A percentile compares a stretch with the other conserved stretches of the same genome.
Conservation (phyloP, 1,140 invertebrate genomes). For the Cydia splendana region DNA sequence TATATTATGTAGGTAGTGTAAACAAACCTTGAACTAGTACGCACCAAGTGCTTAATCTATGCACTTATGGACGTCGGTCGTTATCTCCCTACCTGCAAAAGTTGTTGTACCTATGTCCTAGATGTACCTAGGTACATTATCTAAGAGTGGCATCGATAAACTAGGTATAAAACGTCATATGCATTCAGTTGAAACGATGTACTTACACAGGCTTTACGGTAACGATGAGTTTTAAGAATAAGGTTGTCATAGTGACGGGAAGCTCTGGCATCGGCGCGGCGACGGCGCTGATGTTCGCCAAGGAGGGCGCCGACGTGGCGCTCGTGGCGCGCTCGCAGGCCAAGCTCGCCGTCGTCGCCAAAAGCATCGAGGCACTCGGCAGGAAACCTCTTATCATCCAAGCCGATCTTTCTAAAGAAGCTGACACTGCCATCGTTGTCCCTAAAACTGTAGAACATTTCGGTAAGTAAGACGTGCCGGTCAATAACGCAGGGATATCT, state of each 20-base stretch:
- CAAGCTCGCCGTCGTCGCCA: conserved; percentile 76
- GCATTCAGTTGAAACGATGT: not conserved
- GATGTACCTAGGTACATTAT: not conserved
- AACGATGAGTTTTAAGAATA: conserved; percentile 59
- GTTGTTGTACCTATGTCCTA: not conserved
- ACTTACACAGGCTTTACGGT: not conserved
- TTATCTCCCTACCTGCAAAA: not conserved
- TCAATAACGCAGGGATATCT: conserved; percentile 88
- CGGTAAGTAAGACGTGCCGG: conserved; percentile 82
- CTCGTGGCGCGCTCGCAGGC: conserved; percentile 87
- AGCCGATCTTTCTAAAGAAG: conserved; percentile 84
- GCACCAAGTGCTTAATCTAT: not conserved
- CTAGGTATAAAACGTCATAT: not conserved
- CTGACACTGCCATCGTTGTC: conserved; percentile 81
- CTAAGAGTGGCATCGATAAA: not conserved
- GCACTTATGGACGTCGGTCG: not conserved
- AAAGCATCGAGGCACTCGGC: conserved; percentile 78
- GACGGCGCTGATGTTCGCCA: conserved; percentile 86
- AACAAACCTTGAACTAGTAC: not conserved
- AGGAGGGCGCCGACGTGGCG: conserved; percentile 84
- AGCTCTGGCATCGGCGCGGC: conserved; percentile 92
- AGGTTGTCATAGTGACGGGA: conserved; percentile 86
- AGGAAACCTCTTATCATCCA: conserved; percentile 76
- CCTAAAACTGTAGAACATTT: conserved; percentile 80
- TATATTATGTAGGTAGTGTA: not conserved